These are phyloP conservation scores for Trichopoda pennipes DNA, from an alignment of 2,888 invertebrate species.

Conservation along the genomic window DNA sequence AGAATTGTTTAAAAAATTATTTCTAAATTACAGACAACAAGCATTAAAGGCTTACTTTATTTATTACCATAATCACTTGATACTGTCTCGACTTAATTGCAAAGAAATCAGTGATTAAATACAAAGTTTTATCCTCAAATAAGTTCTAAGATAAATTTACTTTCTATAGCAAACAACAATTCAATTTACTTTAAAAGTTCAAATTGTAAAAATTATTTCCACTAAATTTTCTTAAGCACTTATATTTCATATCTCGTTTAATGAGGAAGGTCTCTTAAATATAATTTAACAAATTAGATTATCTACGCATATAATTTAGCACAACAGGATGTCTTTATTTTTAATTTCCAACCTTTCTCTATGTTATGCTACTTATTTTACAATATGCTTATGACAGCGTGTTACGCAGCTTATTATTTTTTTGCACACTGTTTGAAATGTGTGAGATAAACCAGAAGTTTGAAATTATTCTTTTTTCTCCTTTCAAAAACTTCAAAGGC, in stretches of 20 bases:
- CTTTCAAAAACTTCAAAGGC: slow-evolving; percentile 44
- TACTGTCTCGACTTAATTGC: no score
- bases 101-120: no score
- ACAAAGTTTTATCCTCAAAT: no score
- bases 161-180: no score
- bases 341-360: slow-evolving; percentile 15
- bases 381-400: slow-evolving; percentile 55
- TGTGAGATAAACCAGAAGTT: slow-evolving; percentile 51
- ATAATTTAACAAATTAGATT: slow-evolving; percentile 30
- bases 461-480: slow-evolving; percentile 26
- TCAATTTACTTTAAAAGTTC: no score
- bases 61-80: no score
- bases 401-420: slow-evolving; percentile 1
- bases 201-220: no score
- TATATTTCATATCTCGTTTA: not conserved
- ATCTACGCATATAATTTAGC: slow-evolving; percentile 49
- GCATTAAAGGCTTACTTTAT: no score
- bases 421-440: slow-evolving; percentile 13
- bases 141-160: no score
- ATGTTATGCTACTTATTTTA: slow-evolving; percentile 36
- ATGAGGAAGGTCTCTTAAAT: not conserved
- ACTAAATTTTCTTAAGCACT: not conserved
- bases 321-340: slow-evolving; percentile 50
- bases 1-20: no score
- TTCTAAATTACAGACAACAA: no score